Base-by-base conservation (phyloP, 2,888 invertebrate genomes). In the Agrochola macilenta region DNA sequence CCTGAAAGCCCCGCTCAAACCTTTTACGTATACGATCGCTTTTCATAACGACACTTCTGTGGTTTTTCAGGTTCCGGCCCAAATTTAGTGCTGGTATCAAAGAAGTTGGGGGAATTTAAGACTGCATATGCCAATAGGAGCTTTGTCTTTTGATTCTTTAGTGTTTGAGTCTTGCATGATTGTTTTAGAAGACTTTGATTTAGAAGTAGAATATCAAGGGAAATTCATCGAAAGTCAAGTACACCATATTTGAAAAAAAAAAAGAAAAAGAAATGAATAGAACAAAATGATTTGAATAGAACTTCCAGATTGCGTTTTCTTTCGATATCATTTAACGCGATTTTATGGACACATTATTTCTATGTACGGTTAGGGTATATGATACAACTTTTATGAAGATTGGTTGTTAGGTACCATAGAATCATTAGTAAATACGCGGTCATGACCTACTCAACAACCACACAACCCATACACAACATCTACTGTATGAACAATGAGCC, bases 1-100 rank as follows among this genome's bases (percentile, higher is more conserved):
- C 30, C 74, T 83, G 84, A 78, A 85, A 84, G 82, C 85, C 65
- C n/a, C 76, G 71, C 64, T 79, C 76, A 79, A 86, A 82, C 83
- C 78, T 78, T 81, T 84, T 63, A 83, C 72, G 75, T 71, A 30
- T 5, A 74, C 76, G 76, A 83, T 80, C 78, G 78, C 65, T 69
- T 81, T 87, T 80, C 81, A 87, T 77, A 83, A 76, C 74, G 74
- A 75, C 69, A 71, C 64, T 58, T 73, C 61, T 69, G n/a, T 60
- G 39, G 39, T 54, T 84, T 81, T 84, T 63, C 26, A 60, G 60
- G 60, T 75, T 63, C 30, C 66, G 35, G 9, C 35, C 46, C 17
- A 71, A 83, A 81, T 74, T 80, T 49, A 46, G 66, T 23, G 64
- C 14, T 52, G 49, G 8, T 4, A 61, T 74, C 30, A 49, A 81